A percentile compares a stretch with the other conserved stretches of the same genome.
These are phyloP conservation scores for Epinephelus coioides DNA, from an alignment of 2,797 vertebrate species.

Conservation along the genomic window DNA sequence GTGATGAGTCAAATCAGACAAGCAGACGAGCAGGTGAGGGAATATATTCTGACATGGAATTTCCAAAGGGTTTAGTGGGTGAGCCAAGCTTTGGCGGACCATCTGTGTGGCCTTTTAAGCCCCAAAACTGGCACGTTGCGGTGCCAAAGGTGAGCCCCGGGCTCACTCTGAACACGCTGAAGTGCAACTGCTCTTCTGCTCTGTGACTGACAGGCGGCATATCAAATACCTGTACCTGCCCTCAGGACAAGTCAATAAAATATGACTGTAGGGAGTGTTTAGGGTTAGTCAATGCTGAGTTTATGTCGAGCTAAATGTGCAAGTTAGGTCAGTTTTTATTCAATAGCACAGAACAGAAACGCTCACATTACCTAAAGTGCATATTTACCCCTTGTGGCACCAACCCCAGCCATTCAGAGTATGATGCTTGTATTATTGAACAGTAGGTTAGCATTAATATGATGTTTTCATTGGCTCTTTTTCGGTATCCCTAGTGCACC, in stretches of 20 bases:
- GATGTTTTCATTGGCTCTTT: not conserved
- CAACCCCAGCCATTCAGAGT: not conserved
- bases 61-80: slow-evolving; percentile 54
- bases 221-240: slow-evolving; percentile 30
- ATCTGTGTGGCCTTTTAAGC: slow-evolving; percentile 66
- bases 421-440: not conserved
- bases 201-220: slow-evolving; percentile 40
- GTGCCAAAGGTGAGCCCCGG: slow-evolving; percentile 44
- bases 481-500: slow-evolving; percentile 48
- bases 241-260: slow-evolving; percentile 11
- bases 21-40: slow-evolving; percentile 58
- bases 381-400: not conserved
- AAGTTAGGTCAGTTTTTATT: not conserved
- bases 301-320: not conserved
- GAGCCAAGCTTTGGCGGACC: slow-evolving; percentile 48
- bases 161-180: slow-evolving; percentile 35
- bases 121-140: slow-evolving; percentile 44
- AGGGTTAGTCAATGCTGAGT: not conserved
- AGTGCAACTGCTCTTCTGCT: slow-evolving; percentile 21
- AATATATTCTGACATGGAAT: slow-evolving; percentile 60
- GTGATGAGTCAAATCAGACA: slow-evolving; percentile 56
- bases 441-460: slow-evolving; percentile 1
- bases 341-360: not conserved
- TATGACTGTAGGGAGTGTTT: slow-evolving; percentile 9
- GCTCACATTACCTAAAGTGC: not conserved